Conservation (phyloP, 2,797 vertebrate genomes). For the Heterohyrax brucei region DNA sequence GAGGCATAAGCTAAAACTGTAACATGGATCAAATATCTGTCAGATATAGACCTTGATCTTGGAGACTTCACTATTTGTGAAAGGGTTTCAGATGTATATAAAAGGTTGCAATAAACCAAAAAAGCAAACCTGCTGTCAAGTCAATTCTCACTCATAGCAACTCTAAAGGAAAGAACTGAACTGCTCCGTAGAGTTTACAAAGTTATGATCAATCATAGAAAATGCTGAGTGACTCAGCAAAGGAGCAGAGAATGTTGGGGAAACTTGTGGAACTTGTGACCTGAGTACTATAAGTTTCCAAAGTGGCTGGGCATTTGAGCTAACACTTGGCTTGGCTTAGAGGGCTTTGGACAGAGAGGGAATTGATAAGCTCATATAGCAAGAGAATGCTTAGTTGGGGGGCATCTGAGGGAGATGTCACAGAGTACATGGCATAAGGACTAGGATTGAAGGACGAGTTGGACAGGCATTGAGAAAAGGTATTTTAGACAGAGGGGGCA, state of each 20-base stretch:
- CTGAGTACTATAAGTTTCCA: not conserved
- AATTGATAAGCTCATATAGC: not conserved
- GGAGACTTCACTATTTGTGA: not conserved
- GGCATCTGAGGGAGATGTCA: not conserved
- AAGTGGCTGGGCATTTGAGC: not conserved
- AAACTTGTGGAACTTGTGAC: not conserved
- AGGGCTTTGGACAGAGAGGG: constrained; percentile 27
- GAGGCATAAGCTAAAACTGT: not conserved
- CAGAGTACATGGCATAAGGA: not conserved
- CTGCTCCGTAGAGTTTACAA: not conserved
- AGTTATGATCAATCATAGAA: not conserved
- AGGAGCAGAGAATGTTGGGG: not conserved
- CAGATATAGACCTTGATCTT: not conserved
- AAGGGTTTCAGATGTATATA: not conserved
- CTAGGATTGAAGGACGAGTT: not conserved
- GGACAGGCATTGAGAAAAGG: not conserved
- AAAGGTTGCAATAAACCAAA: not conserved
- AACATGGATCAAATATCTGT: not conserved
- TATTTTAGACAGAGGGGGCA: not conserved
- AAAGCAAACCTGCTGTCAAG: no score
- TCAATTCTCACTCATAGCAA: no score
- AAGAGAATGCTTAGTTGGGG: not conserved
- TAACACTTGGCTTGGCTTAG: not conserved
- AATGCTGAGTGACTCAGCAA: not conserved
- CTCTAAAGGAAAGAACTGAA: no score